Base-by-base conservation (phyloP, 2,113 vertebrate species). In the Siniperca knerii region DNA sequence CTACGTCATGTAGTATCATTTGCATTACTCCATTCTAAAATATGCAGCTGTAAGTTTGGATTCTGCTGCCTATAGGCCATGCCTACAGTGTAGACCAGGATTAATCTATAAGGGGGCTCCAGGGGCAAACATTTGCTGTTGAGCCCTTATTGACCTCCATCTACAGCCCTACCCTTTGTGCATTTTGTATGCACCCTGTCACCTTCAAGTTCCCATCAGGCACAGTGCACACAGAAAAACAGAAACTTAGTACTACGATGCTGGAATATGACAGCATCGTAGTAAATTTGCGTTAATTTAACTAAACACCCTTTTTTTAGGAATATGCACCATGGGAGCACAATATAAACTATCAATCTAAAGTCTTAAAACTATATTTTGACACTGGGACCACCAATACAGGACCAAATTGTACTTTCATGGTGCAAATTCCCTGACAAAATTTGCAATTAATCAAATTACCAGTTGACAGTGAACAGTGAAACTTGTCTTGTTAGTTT, bases 31-130 rank as follows among this genome's bases (percentile, higher is more conserved):
- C 1, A 4, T 8, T 16, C 4, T 55, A 40, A 42, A 76, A 76
- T 72, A 13, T 54, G 55, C 8, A 54, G 55, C 42, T 66, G 25
- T 61, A 61, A 46, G 8, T 78, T 82, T 61, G 50, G 40, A 75
- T 58, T 87, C 48, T 77, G 52, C 23, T 42, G 10, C 18, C 60
- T 64, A 6, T 40, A 48, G 37, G n/a, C 40, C 4, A 23, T 75
- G 21, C 25, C 58, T 64, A 6, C 54, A 46, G 37, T 20, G 33
- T 4, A 29, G 35, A 1, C 33, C 15, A 35, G 33, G 29, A 57
- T 72, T 52, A 55, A 72, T 72, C 35, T 40, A 57, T 73, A 40
- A 57, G 35, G 23, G 46, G 33, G 15, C 54, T 8, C 40, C 4
- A 33, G 42, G 18, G 40, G 42, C 58, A 75, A 46, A 60, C 13